These are phyloP conservation scores for Rattus rattus DNA, from an alignment of 2,113 vertebrate species.

Conservation along the genomic window DNA sequence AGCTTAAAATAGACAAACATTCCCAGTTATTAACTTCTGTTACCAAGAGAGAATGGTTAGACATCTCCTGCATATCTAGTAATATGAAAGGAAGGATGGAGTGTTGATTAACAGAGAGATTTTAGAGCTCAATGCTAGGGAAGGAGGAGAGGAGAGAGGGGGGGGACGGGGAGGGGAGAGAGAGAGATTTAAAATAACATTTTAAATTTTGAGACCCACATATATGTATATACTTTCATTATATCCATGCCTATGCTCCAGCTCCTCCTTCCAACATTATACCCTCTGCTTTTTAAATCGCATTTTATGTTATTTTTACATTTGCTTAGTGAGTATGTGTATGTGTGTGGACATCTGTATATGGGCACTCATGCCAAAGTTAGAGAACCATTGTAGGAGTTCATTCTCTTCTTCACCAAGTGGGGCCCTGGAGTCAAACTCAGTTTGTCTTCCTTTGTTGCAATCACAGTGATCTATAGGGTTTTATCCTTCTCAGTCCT, in stretches of 20 bases:
- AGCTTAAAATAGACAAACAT: constrained; percentile 32
- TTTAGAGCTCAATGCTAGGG: background rate
- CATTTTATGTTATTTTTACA: background rate
- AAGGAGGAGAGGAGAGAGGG: background rate
- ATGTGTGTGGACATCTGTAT: background rate
- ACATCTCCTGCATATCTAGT: background rate
- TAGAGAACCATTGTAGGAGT: background rate
- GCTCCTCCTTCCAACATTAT: background rate
- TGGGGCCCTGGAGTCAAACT: background rate
- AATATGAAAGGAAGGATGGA: background rate
- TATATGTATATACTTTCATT: background rate
- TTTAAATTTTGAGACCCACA: background rate
- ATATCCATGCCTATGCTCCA: background rate
- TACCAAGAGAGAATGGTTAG: background rate
- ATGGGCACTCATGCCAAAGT: no score
- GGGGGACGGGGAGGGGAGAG: no score
- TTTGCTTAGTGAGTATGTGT: background rate
- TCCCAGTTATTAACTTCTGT: background rate
- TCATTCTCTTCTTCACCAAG: background rate
- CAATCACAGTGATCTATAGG: background rate
- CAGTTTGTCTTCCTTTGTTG: background rate
- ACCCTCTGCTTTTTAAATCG: background rate
- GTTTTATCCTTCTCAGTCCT: background rate
- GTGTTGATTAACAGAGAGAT: background rate
- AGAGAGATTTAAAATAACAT: no score